Evolutionary conservation across 1,140 invertebrate species (phyloP), one percentile per base, ranked within the genome.

Genomic region (Platorchestia sp.): DNA sequence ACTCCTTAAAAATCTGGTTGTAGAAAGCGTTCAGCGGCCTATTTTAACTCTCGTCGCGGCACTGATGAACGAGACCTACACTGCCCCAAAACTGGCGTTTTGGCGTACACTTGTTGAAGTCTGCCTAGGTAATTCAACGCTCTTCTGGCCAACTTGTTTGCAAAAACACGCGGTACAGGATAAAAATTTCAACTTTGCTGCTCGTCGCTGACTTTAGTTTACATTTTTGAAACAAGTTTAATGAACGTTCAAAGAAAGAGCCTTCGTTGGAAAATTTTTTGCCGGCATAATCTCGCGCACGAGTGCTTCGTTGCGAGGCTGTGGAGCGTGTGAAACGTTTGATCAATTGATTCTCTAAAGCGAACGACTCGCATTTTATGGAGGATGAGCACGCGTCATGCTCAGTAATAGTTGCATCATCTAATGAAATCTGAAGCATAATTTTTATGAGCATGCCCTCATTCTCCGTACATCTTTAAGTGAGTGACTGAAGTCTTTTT

Each of bases 161-260:
- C 59, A 75, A 75, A 75, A 75, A 75, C 27, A 75, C 7, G 14
- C 59, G 27, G 59, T 75, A 27, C 14, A 75, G 59, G 59, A 1
- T 75, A 75, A 75, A 75, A 75, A 75, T 75, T 22, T 75, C 14
- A 75, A 75, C 59, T 75, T 75, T 75, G 59, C 59, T 75, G 59
- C 59, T 75, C 59, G 59, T 75, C 59, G 59, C 59, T 75, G 59
- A 75, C 59, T 75, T 75, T 75, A 75, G 59, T 75, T 75, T 75
- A 75, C 59, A 14, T 75, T 75, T 75, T 75, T 75, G 59, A 22
- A 75, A 75, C 59, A 75, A 75, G 59, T 75, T 75, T 75, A 75
- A 75, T 75, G 59, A 75, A 75, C 59, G 59, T 75, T 75, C 59
- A 75, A 75, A 75, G 27, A 75, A 75, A 36, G 59, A 75, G 59